Conservation (phyloP, 2,113 vertebrate species). For the Peromyscus californicus region DNA sequence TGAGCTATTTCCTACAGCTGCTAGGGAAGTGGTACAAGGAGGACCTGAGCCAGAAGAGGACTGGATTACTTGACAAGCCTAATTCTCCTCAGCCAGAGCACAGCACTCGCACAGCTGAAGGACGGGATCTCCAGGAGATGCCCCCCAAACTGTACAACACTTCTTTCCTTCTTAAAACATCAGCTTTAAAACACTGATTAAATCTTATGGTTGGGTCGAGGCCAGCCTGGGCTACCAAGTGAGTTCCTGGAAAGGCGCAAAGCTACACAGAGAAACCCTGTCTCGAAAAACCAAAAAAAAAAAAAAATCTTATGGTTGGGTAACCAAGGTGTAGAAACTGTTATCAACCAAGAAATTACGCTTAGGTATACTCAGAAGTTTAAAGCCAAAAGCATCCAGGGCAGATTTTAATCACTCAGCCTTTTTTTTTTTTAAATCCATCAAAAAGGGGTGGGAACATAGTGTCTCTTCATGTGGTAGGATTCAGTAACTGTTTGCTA, state of each 20-base stretch:
- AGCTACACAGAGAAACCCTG: too few relatives aligned
- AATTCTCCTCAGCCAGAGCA: conserved; percentile 62
- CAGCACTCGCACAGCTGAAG: background rate
- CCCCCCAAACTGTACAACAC: conserved; percentile 8
- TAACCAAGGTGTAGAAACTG: conserved; percentile 64
- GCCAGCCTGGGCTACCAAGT: too few relatives aligned
- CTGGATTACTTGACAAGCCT: conserved; percentile 36
- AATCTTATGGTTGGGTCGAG: conserved; percentile 42
- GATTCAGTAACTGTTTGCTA: conserved; percentile 58
- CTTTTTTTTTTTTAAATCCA: conserved; percentile 25
- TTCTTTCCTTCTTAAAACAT: conserved; percentile 52
- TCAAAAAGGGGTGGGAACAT: background rate
- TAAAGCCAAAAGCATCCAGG: conserved; percentile 54
- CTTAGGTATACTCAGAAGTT: conserved; percentile 43
- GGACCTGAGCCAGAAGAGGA: conserved; percentile 15
- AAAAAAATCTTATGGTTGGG: conserved; percentile 42
- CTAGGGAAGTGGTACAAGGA: conserved; percentile 37
- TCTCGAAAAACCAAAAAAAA: too few relatives aligned
- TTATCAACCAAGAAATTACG: conserved; percentile 58
- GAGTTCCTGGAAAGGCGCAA: too few relatives aligned
- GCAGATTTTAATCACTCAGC: conserved; percentile 48
- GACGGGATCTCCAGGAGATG: background rate
- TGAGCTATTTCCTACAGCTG: conserved; percentile 76
- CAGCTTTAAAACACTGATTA: conserved; percentile 55
- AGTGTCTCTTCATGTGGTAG: conserved; percentile 44